Evolutionary conservation across 2,888 invertebrate genomes (phyloP).

Genomic region (Diplazon laetatorius): DNA sequence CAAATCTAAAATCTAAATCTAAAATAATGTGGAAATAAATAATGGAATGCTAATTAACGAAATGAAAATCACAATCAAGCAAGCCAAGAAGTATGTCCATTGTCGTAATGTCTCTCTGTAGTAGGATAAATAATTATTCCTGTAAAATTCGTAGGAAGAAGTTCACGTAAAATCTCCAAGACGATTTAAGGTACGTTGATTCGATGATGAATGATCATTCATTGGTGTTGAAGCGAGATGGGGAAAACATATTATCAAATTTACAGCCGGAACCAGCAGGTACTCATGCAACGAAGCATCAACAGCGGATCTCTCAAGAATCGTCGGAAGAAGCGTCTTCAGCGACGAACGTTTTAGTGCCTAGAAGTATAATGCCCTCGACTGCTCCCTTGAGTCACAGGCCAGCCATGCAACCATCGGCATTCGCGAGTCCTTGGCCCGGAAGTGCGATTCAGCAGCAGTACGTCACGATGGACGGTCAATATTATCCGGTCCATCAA

Average conservation of each 20-base stretch:
- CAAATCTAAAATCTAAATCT: no score
- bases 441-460: slow-evolving; percentile 68
- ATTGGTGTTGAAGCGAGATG: background rate
- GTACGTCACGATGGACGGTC: slow-evolving; percentile 74
- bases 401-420: slow-evolving; percentile 39
- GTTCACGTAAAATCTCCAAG: slow-evolving; percentile 56
- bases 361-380: slow-evolving; percentile 43
- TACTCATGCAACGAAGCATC: slow-evolving; percentile 47
- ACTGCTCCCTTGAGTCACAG: slow-evolving; percentile 38
- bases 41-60: no score
- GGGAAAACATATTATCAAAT: background rate
- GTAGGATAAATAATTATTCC: background rate
- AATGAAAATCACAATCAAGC: background rate
- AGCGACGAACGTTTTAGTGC: slow-evolving; percentile 36
- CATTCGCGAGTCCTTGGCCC: slow-evolving; percentile 51
- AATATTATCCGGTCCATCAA: slow-evolving; percentile 72
- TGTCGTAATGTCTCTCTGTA: background rate
- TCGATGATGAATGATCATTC: background rate
- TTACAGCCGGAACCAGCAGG: slow-evolving; percentile 39
- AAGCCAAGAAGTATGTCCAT: background rate
- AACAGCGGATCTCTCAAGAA: slow-evolving; percentile 33
- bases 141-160: slow-evolving; percentile 19
- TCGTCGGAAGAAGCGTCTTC: slow-evolving; percentile 26
- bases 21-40: no score
- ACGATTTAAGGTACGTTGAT: slow-evolving; percentile 52